A percentile compares a stretch with the other conserved stretches of the same genome.
Conservation (phyloP, 2,113 vertebrate species). For the Tursiops truncatus region DNA sequence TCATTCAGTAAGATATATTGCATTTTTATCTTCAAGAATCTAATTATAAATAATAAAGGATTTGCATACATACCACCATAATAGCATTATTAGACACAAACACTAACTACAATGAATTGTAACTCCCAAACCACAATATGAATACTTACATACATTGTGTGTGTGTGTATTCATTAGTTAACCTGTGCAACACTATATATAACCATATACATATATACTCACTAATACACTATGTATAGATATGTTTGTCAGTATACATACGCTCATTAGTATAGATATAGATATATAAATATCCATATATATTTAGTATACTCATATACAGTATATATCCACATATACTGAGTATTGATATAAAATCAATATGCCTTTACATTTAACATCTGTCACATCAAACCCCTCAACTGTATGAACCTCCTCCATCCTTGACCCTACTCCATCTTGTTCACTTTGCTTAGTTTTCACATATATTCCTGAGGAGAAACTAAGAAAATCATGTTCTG, state of each 20-base stretch:
- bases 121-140: not conserved
- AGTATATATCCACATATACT: not conserved
- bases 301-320: not conserved
- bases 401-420: not conserved
- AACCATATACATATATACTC: not conserved
- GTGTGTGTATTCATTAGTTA: not conserved
- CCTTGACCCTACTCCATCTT: not conserved
- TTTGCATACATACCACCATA: not conserved
- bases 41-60: not conserved
- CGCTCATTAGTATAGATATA: not conserved
- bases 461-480: not conserved
- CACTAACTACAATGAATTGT: not conserved
- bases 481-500: not conserved
- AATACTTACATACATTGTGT: not conserved
- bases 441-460: not conserved
- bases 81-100: not conserved
- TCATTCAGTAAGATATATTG: not conserved
- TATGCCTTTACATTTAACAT: not conserved
- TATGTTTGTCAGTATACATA: not conserved
- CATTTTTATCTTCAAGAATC: constrained; percentile 7
- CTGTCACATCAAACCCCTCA: not conserved
- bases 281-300: not conserved
- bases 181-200: not conserved
- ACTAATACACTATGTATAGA: not conserved
- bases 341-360: not conserved